A percentile compares a stretch with the other conserved stretches of the same genome.
Evolutionary conservation across 1,140 invertebrate species (phyloP).

Genomic region (Drosophila leontia): DNA sequence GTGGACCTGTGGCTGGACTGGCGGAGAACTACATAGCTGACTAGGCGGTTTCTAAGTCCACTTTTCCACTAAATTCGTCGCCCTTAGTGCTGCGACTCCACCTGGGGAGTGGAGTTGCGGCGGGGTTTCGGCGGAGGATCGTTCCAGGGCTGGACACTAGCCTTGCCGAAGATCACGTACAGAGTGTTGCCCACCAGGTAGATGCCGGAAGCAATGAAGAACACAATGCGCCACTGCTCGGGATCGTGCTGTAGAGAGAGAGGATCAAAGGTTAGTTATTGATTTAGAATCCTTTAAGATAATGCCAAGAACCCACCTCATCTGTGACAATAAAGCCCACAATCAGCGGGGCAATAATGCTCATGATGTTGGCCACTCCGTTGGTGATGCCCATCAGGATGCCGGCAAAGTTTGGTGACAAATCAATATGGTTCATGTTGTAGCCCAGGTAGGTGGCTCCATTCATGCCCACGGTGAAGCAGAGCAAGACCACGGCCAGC

Average conservation of each 20-base stretch:
- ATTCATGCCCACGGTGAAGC: slow-evolving; percentile 91
- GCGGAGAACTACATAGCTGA: slow-evolving; percentile 57
- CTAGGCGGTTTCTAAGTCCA: slow-evolving; percentile 52
- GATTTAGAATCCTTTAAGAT: no score
- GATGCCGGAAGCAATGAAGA: slow-evolving; percentile 90
- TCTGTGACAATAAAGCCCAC: slow-evolving; percentile 88
- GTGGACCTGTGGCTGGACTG: slow-evolving; percentile 27
- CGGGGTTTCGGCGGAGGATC: slow-evolving; percentile 83
- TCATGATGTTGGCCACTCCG: slow-evolving; percentile 90
- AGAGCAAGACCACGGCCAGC: slow-evolving; percentile 87
- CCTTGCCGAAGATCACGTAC: slow-evolving; percentile 89
- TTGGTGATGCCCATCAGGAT: slow-evolving; percentile 90
- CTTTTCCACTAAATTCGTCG: slow-evolving; percentile 16
- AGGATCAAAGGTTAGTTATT: not conserved
- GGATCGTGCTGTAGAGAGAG: slow-evolving; percentile 85
- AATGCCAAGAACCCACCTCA: slow-evolving; percentile 85
- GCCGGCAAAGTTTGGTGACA: slow-evolving; percentile 92
- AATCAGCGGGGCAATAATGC: slow-evolving; percentile 90
- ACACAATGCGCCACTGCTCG: slow-evolving; percentile 90
- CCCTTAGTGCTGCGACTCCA: slow-evolving; percentile 69
- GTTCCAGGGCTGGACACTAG: slow-evolving; percentile 89
- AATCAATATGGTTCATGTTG: slow-evolving; percentile 90
- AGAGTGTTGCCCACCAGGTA: slow-evolving; percentile 89
- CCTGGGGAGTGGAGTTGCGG: slow-evolving; percentile 63
- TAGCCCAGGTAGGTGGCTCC: slow-evolving; percentile 90